These are phyloP conservation scores for Phrynocephalus forsythii DNA, from an alignment of 2,797 vertebrate species.

Conservation along the genomic window DNA sequence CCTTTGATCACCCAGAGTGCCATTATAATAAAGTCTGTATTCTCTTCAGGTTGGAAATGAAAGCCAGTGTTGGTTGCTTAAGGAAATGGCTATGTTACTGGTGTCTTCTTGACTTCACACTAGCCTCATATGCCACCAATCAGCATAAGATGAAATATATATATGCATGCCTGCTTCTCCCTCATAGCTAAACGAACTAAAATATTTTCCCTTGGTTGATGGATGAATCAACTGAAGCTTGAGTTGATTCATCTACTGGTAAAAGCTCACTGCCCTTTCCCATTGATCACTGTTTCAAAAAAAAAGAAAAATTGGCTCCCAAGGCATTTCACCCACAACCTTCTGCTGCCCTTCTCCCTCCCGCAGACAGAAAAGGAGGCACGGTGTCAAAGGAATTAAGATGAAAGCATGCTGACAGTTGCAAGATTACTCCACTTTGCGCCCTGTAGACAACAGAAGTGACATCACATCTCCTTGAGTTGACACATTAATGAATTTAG, in stretches of 20 bases:
- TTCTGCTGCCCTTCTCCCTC: conserved; percentile 57
- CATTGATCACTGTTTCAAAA: conserved; percentile 74
- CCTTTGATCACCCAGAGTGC: not conserved
- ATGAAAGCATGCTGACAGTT: conserved; percentile 92
- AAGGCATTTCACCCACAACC: conserved; percentile 79
- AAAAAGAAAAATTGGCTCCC: conserved; percentile 55
- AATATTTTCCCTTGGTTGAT: not conserved
- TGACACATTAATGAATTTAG: conserved; percentile 96
- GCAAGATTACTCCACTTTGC: conserved; percentile 86
- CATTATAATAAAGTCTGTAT: not conserved
- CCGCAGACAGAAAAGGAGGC: conserved; percentile 85
- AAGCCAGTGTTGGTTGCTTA: not conserved
- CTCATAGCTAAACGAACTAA: not conserved
- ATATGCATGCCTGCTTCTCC: not conserved
- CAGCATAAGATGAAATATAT: no score
- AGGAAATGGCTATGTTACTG: not conserved
- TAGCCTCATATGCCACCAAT: not conserved
- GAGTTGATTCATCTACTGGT: not conserved
- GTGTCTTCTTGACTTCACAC: not conserved
- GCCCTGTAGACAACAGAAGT: conserved; percentile 87
- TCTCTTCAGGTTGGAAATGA: not conserved
- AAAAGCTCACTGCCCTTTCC: not conserved
- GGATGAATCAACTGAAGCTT: conserved; percentile 20
- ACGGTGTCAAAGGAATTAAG: conserved; percentile 88
- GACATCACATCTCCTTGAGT: conserved; percentile 86